Evolutionary conservation across 2,797 vertebrate genomes (phyloP), one percentile per base, ranked within the genome.

Genomic region (Holocentrus rufus): DNA sequence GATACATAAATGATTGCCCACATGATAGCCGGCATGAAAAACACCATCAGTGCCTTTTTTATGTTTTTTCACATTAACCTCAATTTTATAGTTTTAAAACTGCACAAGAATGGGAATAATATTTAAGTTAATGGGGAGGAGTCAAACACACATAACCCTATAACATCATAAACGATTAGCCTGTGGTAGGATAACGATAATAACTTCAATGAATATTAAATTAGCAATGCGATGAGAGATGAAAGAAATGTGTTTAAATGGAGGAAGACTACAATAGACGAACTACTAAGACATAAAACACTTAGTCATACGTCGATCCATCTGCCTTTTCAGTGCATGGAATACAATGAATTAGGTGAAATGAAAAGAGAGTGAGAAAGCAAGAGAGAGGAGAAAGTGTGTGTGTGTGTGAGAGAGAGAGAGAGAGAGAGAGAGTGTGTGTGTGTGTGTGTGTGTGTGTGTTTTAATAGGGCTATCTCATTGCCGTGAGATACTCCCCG

Each of bases 401-500:
- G 52, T 22, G 58, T 67, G 66, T 64, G 64, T 23, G 55, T 56
- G 78, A 62, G 63, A 44, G 10, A 22, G 30, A 27, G 31, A 9
- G 55, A 36, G 52, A 61, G 61, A 58, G 54, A n/a, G n/a, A n/a
- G n/a, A n/a, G n/a, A n/a, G n/a, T 34, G 58, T 59, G 65, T 50
- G 67, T 65, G 54, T 57, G 55, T 50, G 55, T 53, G 71, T 46
- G 81, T 72, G 68, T 70, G 76, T 77, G 84, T 82, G 79, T 83
- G 75, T 73, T 79, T 84, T 91, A 91, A 90, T 90, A 80, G 87
- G 89, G 80, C 81, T 86, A 50, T 84, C 82, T 87, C 68, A 81
- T 67, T 71, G 88, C 85, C 69, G 80, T 76, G 89, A 87, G 90
- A 85, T 81, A 84, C 87, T 90, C 90, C 87, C 88, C 83, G 72